Conservation (phyloP, 1,140 invertebrate species). For the Caerostris darwini region DNA sequence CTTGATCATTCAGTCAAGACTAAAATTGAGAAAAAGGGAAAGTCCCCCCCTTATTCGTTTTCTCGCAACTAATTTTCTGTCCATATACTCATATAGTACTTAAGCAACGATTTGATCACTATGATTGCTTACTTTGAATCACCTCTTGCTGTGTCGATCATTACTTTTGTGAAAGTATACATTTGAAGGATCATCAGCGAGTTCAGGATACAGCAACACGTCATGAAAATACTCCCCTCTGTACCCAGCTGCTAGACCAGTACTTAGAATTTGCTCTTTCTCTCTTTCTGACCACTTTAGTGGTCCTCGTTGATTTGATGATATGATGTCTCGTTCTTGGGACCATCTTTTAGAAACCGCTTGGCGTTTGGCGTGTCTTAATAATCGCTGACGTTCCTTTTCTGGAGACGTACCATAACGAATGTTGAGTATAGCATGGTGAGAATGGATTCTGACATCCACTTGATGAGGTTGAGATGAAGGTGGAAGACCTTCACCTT, state of each 20-base stretch:
- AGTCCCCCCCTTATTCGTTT: not conserved
- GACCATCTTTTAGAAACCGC: constrained; percentile 95
- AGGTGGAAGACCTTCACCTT: not conserved
- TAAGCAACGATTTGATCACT: constrained; percentile 44
- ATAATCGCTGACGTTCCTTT: constrained; percentile 89
- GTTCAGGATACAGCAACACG: constrained; percentile 92
- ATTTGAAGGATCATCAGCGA: constrained; percentile 97
- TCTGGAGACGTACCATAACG: constrained; percentile 94
- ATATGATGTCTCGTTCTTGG: constrained; percentile 90
- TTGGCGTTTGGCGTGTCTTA: constrained; percentile 88
- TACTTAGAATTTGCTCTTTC: constrained; percentile 92
- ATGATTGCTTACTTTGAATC: constrained; percentile 43
- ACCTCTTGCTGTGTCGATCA: constrained; percentile 65
- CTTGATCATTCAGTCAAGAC: constrained; percentile 37
- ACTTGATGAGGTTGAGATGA: constrained; percentile 77
- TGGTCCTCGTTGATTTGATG: constrained; percentile 85
- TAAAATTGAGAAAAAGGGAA: constrained; percentile 15
- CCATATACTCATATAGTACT: constrained; percentile 6
- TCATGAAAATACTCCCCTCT: constrained; percentile 94
- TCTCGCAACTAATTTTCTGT: not conserved
- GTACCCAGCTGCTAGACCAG: constrained; percentile 93
- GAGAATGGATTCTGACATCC: constrained; percentile 91
- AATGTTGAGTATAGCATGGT: constrained; percentile 93
- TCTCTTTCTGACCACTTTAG: constrained; percentile 95
- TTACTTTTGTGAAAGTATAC: constrained; percentile 88